Evolutionary conservation across 1,140 invertebrate genomes (phyloP).

Genomic region (Coelopa frigida): DNA sequence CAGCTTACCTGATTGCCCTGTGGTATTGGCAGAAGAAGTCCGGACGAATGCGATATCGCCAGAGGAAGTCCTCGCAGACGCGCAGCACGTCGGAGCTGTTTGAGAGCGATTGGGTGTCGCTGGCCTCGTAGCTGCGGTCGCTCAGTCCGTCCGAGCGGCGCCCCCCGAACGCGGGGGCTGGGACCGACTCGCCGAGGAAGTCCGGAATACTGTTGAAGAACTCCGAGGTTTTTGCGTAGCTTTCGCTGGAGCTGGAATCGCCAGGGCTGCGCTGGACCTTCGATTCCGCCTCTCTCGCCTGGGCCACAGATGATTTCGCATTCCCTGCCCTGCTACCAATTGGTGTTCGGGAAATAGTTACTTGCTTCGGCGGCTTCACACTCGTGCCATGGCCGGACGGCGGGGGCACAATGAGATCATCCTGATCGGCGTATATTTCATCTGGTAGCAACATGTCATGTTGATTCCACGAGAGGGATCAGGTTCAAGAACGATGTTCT

Average conservation of each 20-base stretch:
- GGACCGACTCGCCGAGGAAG: conserved; percentile 28
- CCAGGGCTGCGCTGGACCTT: conserved; percentile 9
- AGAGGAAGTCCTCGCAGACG: conserved; percentile 57
- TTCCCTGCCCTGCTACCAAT: too few relatives aligned
- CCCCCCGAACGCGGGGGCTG: conserved; percentile 8
- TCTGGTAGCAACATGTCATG: conserved; percentile 56
- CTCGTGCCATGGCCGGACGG: conserved; percentile 14
- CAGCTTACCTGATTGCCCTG: conserved; percentile 39
- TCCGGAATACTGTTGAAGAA: conserved; percentile 42
- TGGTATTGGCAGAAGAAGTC: conserved; percentile 56
- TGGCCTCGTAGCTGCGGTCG: conserved; percentile 18
- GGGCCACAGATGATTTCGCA: too few relatives aligned
- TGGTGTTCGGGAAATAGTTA: too few relatives aligned
- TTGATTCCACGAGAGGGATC: conserved; percentile 16
- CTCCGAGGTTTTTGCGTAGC: conserved; percentile 29
- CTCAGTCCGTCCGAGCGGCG: background rate
- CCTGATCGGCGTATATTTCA: conserved; percentile 54
- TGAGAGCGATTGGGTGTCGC: conserved; percentile 25
- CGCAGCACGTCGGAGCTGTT: conserved; percentile 49
- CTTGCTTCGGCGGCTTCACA: background rate
- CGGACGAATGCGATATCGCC: conserved; percentile 54
- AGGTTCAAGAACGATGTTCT: too few relatives aligned
- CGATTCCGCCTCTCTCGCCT: conserved; percentile 17
- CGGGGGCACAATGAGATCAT: conserved; percentile 42
- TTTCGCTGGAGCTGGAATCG: background rate